A percentile compares a stretch with the other conserved stretches of the same genome.
Conservation (phyloP, 92 coral and sea anemone genomes). For the Paragorgia papillata region DNA sequence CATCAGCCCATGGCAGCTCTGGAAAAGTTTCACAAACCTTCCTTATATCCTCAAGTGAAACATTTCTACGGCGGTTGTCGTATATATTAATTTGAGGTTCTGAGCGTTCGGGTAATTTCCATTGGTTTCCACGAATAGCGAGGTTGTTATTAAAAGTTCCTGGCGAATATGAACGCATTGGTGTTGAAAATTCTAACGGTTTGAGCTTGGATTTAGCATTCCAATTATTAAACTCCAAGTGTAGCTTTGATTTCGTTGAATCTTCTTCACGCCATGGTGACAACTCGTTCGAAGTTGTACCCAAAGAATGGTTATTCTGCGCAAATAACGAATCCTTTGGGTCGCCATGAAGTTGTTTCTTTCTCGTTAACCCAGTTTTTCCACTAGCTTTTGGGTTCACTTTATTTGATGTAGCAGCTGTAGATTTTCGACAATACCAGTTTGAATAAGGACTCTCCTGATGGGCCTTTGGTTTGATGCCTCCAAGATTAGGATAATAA, state of each 20-base stretch:
- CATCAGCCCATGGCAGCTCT: slow-evolving; percentile 5
- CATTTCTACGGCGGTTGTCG: background rate
- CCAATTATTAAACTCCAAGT: background rate
- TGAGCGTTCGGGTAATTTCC: background rate
- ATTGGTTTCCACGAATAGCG: background rate
- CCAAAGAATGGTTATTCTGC: too few species aligned
- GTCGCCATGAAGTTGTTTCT: too few species aligned
- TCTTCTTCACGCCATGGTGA: background rate
- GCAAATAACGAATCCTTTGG: too few species aligned
- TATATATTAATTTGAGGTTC: background rate
- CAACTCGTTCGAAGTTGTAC: background rate
- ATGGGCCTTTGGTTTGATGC: too few species aligned
- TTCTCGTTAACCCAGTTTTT: too few species aligned
- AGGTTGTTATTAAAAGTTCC: background rate
- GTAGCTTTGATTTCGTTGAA: background rate
- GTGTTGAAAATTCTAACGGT: background rate
- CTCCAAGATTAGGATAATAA: too few species aligned
- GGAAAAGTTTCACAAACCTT: background rate
- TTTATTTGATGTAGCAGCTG: too few species aligned
- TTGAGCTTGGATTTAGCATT: background rate
- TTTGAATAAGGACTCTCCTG: too few species aligned
- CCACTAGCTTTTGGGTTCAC: too few species aligned
- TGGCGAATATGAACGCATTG: background rate
- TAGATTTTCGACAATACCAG: too few species aligned
- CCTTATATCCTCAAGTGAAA: background rate